Evolutionary conservation across 1,140 invertebrate genomes (phyloP).

Genomic region (Amphibalanus amphitrite): DNA sequence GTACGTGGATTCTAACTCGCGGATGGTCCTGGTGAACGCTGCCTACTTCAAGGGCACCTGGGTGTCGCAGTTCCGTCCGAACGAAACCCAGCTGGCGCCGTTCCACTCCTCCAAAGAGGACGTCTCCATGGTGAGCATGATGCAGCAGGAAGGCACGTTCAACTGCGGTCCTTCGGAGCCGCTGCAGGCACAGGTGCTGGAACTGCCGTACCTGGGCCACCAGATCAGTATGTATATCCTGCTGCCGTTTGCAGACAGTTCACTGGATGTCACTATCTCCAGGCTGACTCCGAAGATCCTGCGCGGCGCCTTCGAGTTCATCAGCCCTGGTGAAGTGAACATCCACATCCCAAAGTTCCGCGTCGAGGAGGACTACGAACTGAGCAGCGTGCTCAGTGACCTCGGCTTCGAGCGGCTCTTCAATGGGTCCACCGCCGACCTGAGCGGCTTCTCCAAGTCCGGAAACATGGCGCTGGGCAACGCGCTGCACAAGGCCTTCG

Average conservation of each 20-base stretch:
- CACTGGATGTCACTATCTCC: background rate
- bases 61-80: conserved; percentile 52
- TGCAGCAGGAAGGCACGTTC: conserved; percentile 63
- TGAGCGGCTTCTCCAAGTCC: conserved; percentile 37
- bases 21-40: conserved; percentile 38
- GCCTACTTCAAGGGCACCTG: conserved; percentile 78
- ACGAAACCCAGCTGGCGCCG: conserved; percentile 43
- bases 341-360: conserved; percentile 64
- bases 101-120: conserved; percentile 52
- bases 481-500: conserved; percentile 57
- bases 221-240: conserved; percentile 68
- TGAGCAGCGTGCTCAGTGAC: conserved; percentile 10
- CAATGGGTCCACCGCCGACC: conserved; percentile 32
- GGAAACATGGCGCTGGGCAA: conserved; percentile 33
- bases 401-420: conserved; percentile 45
- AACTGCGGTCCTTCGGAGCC: conserved; percentile 51
- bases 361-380: conserved; percentile 34
- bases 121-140: conserved; percentile 52
- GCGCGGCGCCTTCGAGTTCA: conserved; percentile 27
- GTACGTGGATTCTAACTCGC: conserved; percentile 7
- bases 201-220: conserved; percentile 64
- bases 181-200: conserved; percentile 55
- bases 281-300: background rate
- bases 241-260: conserved; percentile 42
- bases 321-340: conserved; percentile 36